Base-by-base conservation (phyloP, 1,140 invertebrate genomes). In the Ceratosolen solmsi region DNA sequence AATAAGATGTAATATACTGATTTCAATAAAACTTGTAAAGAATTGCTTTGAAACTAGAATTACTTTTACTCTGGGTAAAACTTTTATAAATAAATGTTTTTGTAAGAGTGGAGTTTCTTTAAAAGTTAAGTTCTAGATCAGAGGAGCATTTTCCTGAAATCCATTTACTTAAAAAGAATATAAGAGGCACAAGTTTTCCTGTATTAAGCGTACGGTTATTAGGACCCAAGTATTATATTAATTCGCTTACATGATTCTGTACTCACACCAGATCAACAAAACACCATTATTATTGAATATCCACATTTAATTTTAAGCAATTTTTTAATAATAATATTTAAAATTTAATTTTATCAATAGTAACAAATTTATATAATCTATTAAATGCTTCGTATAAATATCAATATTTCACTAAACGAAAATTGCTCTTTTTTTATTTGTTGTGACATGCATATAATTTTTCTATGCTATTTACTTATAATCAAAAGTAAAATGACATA, bases 1-100 rank as follows among this genome's bases (percentile, higher is more conserved):
- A n/a, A 3, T 4, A 56, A 56, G 13, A 46, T 11, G 54, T 63
- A 33, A 63, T 17, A 33, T 33, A 36, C 27, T 17, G 0, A 33
- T 33, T 33, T 36, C 17, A 2, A 15, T 20, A 63, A 63, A 63
- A 63, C 25, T 1, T 25, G 11, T 30, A 63, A 17, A 63, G 27
- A 33, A 33, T 20, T 41, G 17, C 22, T 76, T 65, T 38, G 36
- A 20, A n/a, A 38, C 33, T 63, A 22, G 17, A 15, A 75, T 1
- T 11, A 7, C 38, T 46, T 68, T 41, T 38, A 70, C 9, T 41
- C 41, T 11, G 65, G 36, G 4, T n/a, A 46, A 70, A 70, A 38
- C 65, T 70, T 70, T 70, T 9, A 25, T 46, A 41, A 70, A 70
- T n/a, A 41, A 70, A 41, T 41, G 65, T 46, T 70, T 70, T 41